Base-by-base conservation (phyloP, 1,140 invertebrate genomes). In the Agraylea sexmaculata region DNA sequence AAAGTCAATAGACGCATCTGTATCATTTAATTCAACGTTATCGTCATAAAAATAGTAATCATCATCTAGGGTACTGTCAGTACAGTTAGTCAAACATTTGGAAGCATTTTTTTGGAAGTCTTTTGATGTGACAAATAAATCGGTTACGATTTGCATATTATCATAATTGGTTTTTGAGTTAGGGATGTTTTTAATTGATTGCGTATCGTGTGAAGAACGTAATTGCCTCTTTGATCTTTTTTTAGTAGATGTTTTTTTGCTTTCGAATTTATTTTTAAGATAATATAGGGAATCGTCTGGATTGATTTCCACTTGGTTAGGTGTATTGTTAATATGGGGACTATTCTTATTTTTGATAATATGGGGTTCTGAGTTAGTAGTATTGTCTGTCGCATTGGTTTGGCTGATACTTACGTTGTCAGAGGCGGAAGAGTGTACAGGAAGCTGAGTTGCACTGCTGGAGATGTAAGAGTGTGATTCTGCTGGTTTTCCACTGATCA, bases 31-130 rank as follows among this genome's bases (percentile, higher is more conserved):
- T 34, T 46, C 37, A 20, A 11, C 2, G 35, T 40, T 33, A 17
- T 40, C 43, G 34, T 48, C 42, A 18, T 49, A 49, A 43, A 43
- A 49, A 28, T 45, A 45, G 35, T 42, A 45, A 29, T 49, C 47
- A 7, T 31, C 33, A 32, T 43, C 40, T 18, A 39, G 37, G 2
- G 13, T 12, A 3, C 28, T 22, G 10, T 34, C 34, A 38, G 21
- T 43, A 2, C 12, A 28, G 25, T 2, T 41, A 33, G n/a, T n/a
- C n/a, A n/a, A n/a, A n/a, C n/a, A n/a, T n/a, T n/a, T n/a, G n/a
- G n/a, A n/a, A n/a, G 21, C 21, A 27, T 29, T 35, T 2, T 25
- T 44, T 12, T 8, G 11, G 20, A 25, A 39, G 35, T 44, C 42
- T 15, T 44, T 44, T 7, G 36, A 19, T 3, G 42, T 39, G 17